Conservation (phyloP, 1,140 invertebrate species). For the Vollenhovia emeryi region DNA sequence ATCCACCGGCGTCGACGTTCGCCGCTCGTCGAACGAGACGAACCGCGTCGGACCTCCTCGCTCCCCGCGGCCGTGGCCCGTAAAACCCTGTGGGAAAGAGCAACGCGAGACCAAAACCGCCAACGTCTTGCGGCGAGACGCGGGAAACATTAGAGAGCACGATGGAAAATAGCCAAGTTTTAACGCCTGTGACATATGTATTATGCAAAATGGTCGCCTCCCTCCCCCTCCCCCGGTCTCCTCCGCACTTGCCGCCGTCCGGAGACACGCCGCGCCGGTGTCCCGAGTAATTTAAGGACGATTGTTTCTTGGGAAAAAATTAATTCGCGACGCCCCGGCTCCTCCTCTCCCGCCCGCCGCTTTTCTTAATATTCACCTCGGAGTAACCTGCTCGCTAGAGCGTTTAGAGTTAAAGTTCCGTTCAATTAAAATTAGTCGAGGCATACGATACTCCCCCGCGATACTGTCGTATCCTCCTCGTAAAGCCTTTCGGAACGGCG, state of each 20-base stretch:
- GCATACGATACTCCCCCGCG: no score
- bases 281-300: conserved; percentile 13
- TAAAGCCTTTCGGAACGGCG: no score
- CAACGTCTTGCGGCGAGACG: conserved; percentile 5
- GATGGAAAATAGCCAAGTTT: conserved; percentile 26
- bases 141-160: conserved; percentile 9
- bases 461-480: not conserved
- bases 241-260: not conserved
- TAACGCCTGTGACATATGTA: not conserved
- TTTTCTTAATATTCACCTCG: conserved; percentile 40
- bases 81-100: conserved; percentile 60
- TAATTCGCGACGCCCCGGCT: conserved; percentile 39
- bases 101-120: conserved; percentile 20
- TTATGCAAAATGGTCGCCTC: conserved; percentile 5
- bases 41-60: conserved; percentile 64
- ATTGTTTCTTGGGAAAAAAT: conserved; percentile 36
- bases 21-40: conserved; percentile 67
- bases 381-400: conserved; percentile 11
- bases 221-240: not conserved
- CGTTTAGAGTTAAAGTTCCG: conserved; percentile 48
- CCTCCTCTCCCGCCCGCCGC: not conserved
- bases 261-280: no score
- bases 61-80: conserved; percentile 33
- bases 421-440: conserved; percentile 28
- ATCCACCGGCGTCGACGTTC: conserved; percentile 54